Conservation (phyloP, 2,888 invertebrate species). For the Leucophenga maculata region DNA sequence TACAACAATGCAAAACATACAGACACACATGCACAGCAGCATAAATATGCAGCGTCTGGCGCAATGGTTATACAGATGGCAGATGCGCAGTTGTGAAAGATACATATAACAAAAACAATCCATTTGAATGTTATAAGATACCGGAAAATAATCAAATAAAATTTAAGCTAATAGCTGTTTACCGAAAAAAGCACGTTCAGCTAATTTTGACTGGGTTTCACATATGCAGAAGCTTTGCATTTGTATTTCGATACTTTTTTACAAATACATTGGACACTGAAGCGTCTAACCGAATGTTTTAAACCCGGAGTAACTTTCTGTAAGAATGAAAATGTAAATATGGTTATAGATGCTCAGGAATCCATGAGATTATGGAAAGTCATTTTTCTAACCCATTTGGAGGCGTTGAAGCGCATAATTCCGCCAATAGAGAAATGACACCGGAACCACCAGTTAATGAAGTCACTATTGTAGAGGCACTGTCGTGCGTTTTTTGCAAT, state of each 20-base stretch:
- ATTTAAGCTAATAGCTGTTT: neutral
- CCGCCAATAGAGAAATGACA: too few species aligned
- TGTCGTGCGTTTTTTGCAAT: too few species aligned
- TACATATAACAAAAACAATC: neutral
- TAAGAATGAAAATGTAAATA: too few species aligned
- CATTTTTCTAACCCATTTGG: too few species aligned
- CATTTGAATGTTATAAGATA: neutral
- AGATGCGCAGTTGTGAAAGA: neutral
- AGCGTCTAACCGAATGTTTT: too few species aligned
- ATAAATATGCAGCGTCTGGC: neutral
- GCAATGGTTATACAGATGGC: slow-evolving; percentile 4
- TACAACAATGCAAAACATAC: neutral
- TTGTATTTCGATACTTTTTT: neutral
- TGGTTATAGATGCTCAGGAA: too few species aligned
- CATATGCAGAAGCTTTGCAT: neutral
- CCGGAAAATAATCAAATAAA: neutral
- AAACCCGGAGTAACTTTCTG: too few species aligned
- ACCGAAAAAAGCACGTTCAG: neutral
- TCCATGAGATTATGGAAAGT: too few species aligned
- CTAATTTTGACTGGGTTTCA: neutral
- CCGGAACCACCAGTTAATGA: too few species aligned
- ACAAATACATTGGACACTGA: slow-evolving; percentile 8
- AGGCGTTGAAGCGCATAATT: too few species aligned
- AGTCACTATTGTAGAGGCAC: too few species aligned
- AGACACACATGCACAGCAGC: slow-evolving; percentile 36